A percentile compares a stretch with the other conserved stretches of the same genome.
These are phyloP conservation scores for Rhizoglyphus robini DNA, from an alignment of 1,140 invertebrate species.

Conservation along the genomic window DNA sequence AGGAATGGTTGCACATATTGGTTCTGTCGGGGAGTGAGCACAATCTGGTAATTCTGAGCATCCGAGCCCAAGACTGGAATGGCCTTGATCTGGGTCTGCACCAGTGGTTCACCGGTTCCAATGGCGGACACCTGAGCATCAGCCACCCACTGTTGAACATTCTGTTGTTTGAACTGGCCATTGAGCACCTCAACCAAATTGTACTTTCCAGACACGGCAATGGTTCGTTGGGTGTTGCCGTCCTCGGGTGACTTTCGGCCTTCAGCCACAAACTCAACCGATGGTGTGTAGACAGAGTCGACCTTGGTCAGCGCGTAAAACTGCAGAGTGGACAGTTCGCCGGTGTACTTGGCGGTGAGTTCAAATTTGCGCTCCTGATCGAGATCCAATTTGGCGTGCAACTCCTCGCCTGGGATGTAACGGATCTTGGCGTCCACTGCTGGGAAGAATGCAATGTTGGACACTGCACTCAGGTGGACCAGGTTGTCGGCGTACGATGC, in stretches of 20 bases:
- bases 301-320: constrained; percentile 6
- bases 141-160: not conserved
- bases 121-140: not conserved
- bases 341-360: constrained; percentile 2
- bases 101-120: not conserved
- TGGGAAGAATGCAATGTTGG: not conserved
- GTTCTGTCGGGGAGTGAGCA: not conserved
- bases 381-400: not conserved
- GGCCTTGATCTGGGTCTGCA: not conserved
- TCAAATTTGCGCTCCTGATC: constrained; percentile 14
- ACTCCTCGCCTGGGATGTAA: not conserved
- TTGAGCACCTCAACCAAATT: not conserved
- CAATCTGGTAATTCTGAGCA: no score
- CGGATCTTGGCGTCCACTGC: not conserved
- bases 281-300: constrained; percentile 11
- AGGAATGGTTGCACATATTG: not conserved
- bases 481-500: not conserved
- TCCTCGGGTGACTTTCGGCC: not conserved
- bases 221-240: not conserved
- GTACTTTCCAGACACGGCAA: not conserved
- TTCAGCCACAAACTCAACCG: not conserved
- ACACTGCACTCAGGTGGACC: not conserved
- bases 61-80: no score
- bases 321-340: not conserved
- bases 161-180: not conserved